Evolutionary conservation across 2,113 vertebrate genomes (phyloP), one percentile per base, ranked within the genome.

Genomic region (Mionectes macconnelli): DNA sequence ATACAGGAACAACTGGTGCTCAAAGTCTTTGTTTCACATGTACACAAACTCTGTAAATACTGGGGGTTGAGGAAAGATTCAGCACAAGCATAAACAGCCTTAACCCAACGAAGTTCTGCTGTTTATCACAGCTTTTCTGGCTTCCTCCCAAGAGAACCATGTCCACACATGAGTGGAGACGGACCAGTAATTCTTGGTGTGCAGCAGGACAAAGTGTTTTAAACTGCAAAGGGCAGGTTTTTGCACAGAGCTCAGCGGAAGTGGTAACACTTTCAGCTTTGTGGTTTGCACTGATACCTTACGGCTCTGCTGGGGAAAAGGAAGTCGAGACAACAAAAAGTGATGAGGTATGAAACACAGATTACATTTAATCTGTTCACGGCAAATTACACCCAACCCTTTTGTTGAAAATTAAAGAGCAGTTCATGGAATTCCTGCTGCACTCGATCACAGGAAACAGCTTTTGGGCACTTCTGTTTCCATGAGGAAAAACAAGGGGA

Each of bases 151-250:
- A 76, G 74, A 83, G 19, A 57, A 22, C 0, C 0, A 30, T 70
- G 72, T 24, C 59, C 59, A 93, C 66, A 82, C 59, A 45, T 35
- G 78, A 92, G 33, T 50, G 59, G 76, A 83, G 59, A 57, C 37
- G 69, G 53, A 90, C 16, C 28, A 90, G 5, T n/a, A 80, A n/a
- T 76, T 95, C 79, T 90, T 86, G 55, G 72, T 33, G 83, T 95
- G 73, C 49, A 73, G 50, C 47, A 49, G 45, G 31, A 73, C 67
- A 21, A 40, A 73, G 42, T 17, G 10, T 16, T 84, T 56, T 31
- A 79, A 62, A 86, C 93, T 86, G 76, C 90, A 93, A 92, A 94
- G 30, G 73, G 39, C 50, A 20, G 62, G 52, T 84, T 66, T 85
- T 63, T 86, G 59, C 44, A 27, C 16, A 69, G 49, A 76, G 27